Evolutionary conservation across 1,140 invertebrate genomes (phyloP), one percentile per base, ranked within the genome.

Genomic region (Ericerus pela): DNA sequence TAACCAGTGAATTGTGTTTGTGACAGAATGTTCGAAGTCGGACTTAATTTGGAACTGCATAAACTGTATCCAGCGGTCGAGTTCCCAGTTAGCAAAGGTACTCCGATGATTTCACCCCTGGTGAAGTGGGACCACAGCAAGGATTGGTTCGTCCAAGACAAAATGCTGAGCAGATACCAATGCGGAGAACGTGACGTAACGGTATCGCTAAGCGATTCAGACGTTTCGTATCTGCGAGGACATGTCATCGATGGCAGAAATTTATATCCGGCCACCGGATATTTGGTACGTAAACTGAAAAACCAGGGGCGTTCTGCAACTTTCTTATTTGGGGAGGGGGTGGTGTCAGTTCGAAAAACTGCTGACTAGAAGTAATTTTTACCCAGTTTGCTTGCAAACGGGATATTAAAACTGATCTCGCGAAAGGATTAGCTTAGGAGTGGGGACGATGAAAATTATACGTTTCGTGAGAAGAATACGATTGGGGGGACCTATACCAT

Each of bases 71-170:
- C 79, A 0, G 66, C 69, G 33, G 71, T 88, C 0, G 67, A 76
- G n/a, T 88, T 79, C 68, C 88, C 89, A 0, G 88, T 92, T 1
- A 78, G 84, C 1, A 69, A 79, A 22, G 80, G 81, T 18, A 92
- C 88, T 0, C 79, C 82, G 0, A 82, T 82, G 74, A 73, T 92
- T 26, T 76, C 79, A 3, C 78, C 86, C 10, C 65, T 91, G 0
- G 75, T 90, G 1, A 79, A 80, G 59, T 98, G 94, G 94, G 88
- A 96, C 65, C 94, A 98, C 68, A 79, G 78, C 8, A 81, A 88
- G 60, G 77, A 81, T 60, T 62, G 79, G 79, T 80, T 75, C 56
- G 78, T 80, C 1, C 78, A 76, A 2, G 71, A 73, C 2, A 71
- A 70, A 22, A 70, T 73, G 36, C 76, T 77, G 65, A 74, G 77